Percentiles rank a stretch among this genome's conserved stretches.
Evolutionary conservation across 2,113 vertebrate species (phyloP).

Genomic region (Bubo blakistoni): DNA sequence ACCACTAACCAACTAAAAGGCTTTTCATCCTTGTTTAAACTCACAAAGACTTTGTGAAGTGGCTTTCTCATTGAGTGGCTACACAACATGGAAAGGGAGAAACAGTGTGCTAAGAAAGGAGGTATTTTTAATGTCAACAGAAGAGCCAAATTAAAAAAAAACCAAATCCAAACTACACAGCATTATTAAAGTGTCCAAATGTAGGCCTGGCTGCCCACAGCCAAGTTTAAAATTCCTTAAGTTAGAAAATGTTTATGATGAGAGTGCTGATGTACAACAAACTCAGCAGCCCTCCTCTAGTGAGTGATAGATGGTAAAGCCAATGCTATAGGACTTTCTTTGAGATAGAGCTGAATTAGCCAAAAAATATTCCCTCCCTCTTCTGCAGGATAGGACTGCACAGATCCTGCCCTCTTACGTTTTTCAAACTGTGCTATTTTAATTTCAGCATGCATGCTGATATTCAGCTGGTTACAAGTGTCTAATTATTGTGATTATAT

Average conservation of each 20-base stretch:
- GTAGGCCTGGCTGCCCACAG: neutral
- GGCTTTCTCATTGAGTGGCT: neutral
- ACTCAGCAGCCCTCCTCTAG: neutral
- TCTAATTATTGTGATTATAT: constrained; percentile 62
- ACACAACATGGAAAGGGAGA: neutral
- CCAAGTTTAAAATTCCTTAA: neutral
- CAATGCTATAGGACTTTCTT: neutral
- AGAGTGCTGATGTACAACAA: neutral
- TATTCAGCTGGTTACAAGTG: constrained; percentile 41
- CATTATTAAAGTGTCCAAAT: neutral
- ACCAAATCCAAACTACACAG: neutral
- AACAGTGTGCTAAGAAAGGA: neutral
- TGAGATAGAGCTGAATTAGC: neutral
- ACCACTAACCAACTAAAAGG: neutral
- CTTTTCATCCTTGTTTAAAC: neutral
- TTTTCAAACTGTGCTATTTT: constrained; percentile 35
- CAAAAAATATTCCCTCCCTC: neutral
- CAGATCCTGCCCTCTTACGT: neutral
- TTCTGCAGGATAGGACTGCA: neutral
- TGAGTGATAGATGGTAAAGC: neutral
- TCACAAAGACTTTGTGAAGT: neutral
- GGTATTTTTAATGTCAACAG: neutral
- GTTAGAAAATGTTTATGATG: neutral
- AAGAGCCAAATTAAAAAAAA: neutral
- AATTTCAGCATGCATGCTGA: constrained; percentile 17